Evolutionary conservation across 2,888 invertebrate genomes (phyloP).

Genomic region (Drosophila fungiperda): DNA sequence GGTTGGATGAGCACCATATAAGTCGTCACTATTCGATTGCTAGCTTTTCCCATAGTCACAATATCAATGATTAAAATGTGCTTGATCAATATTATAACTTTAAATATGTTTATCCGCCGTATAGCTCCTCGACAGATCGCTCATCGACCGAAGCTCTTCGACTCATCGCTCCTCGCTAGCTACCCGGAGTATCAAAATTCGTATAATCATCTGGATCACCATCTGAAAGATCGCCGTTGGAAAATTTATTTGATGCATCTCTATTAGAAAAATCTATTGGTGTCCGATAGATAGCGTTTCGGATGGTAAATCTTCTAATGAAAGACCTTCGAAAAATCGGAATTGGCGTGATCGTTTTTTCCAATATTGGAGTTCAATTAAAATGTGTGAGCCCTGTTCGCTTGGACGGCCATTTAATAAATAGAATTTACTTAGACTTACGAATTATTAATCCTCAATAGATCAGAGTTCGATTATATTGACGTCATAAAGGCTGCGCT

Average conservation of each 20-base stretch:
- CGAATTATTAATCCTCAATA: neutral
- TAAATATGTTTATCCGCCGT: neutral
- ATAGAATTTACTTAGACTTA: neutral
- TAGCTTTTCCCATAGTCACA: neutral
- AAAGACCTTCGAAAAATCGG: neutral
- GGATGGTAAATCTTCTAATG: too few relatives aligned
- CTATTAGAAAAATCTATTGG: neutral
- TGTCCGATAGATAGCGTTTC: neutral
- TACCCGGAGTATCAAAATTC: too few relatives aligned
- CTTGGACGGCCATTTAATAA: neutral
- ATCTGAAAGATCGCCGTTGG: fast-evolving
- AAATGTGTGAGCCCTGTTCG: neutral
- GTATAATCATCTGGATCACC: neutral
- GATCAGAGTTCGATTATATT: neutral
- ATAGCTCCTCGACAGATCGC: fast-evolving
- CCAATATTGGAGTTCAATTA: neutral
- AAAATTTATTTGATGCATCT: neutral
- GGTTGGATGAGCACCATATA: neutral
- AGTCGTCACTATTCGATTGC: neutral
- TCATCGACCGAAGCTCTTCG: neutral
- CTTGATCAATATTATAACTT: too few relatives aligned
- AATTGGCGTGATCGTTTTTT: neutral
- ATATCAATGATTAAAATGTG: neutral
- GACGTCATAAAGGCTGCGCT: neutral
- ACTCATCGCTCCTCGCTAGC: too few relatives aligned